Conservation (phyloP, 2,113 vertebrate genomes). For the Nyctereutes procyonoides region DNA sequence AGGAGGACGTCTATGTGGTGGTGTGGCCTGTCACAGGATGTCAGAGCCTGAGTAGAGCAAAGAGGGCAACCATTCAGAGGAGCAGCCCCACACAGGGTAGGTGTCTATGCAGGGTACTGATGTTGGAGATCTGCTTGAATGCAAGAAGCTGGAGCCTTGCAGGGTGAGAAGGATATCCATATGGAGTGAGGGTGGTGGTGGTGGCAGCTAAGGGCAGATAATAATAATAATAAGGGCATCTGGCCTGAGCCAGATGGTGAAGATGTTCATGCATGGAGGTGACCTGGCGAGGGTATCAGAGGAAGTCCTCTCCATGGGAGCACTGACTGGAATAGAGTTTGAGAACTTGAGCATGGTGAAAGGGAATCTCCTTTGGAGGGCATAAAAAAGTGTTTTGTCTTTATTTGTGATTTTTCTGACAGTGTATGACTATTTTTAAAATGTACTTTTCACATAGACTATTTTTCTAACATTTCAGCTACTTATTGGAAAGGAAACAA, state of each 20-base stretch:
- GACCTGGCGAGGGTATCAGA: background rate
- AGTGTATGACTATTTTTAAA: background rate
- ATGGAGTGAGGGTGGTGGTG: rapidly evolving
- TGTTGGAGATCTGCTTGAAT: background rate
- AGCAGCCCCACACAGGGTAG: background rate
- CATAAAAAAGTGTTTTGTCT: background rate
- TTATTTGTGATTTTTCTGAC: constrained; percentile 20
- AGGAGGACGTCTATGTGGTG: background rate
- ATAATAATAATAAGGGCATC: too few relatives aligned
- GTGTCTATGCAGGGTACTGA: background rate
- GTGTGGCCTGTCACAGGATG: background rate
- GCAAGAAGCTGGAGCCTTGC: background rate
- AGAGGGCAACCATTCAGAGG: background rate
- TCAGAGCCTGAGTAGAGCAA: background rate
- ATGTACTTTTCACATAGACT: background rate
- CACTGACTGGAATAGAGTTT: background rate
- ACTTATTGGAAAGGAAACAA: background rate
- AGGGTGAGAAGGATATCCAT: background rate
- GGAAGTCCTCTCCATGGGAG: background rate
- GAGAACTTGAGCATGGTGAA: background rate
- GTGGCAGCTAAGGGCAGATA: background rate
- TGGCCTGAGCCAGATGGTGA: background rate
- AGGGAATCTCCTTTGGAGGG: background rate
- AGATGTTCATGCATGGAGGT: background rate
- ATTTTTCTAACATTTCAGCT: background rate